Evolutionary conservation across 2,797 vertebrate species (phyloP), one percentile per base, ranked within the genome.

Genomic region (Melanotaenia trifasciata): DNA sequence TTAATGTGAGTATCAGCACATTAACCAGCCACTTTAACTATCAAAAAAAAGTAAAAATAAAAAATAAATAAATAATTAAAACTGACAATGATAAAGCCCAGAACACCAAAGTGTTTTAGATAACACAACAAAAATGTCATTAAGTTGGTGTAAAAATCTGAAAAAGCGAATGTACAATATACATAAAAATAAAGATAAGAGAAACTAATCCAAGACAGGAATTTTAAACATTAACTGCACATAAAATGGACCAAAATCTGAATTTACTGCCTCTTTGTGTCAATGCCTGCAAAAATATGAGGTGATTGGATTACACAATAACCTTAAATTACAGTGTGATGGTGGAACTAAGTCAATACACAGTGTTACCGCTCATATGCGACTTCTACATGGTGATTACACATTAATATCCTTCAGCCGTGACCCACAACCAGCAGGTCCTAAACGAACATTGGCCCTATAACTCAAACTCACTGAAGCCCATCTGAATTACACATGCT

Each of bases 231-330:
- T 47, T 40, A 54, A 64, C n/a, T 28, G 8, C 2, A 50, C 5
- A 43, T 38, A 53, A 72, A 56, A 74, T 0, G 13, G 10, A 74
- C 0, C 56, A 50, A 66, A 67, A 63, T n/a, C 1, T 0, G 10
- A 53, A 33, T 57, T 11, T 58, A 53, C 24, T n/a, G 12, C 47
- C 13, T 26, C 2, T 11, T 50, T 22, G 24, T 12, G n/a, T 70
- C 12, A 28, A 18, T 36, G 16, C 18, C 47, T 12, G 6, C 38
- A 51, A 24, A 33, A 20, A 64, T 28, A 68, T n/a, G 30, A 38
- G 7, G 22, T 2, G 28, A 36, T 56, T 74, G 74, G 85, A 69
- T 87, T 89, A 85, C 20, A 75, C 65, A 86, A 66, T 77, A 86
- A 87, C 83, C 72, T 76, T 9, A 63, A 76, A 81, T 78, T 10